A percentile compares a stretch with the other conserved stretches of the same genome.
Evolutionary conservation across 53 echinoderm and acorn worm species (phyloP).

Genomic region (Arbacia lixula): DNA sequence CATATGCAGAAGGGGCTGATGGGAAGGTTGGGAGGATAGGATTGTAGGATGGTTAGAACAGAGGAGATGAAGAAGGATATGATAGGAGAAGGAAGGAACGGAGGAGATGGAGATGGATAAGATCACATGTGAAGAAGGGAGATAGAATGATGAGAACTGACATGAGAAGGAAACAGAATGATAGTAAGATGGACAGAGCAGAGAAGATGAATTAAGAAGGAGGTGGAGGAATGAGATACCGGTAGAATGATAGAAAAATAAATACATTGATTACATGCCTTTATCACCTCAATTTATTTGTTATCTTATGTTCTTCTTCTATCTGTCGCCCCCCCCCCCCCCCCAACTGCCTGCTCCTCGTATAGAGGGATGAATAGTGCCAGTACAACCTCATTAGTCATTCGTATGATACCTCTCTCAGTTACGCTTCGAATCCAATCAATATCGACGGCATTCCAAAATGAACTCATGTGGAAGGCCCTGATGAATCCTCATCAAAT

Average conservation of each 20-base stretch:
- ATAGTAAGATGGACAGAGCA: neutral
- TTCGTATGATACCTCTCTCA: slow-evolving; percentile 3
- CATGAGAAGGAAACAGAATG: slow-evolving; percentile 1
- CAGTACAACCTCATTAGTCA: slow-evolving; percentile 22
- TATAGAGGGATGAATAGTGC: too few species aligned
- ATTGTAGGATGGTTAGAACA: neutral
- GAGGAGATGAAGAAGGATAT: neutral
- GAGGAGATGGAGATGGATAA: neutral
- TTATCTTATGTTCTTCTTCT: too few species aligned
- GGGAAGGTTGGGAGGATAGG: neutral
- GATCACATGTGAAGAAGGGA: neutral
- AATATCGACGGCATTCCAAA: neutral
- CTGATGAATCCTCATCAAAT: slow-evolving; percentile 3
- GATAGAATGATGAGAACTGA: neutral
- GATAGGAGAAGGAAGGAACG: neutral
- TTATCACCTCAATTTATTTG: too few species aligned
- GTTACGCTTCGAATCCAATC: neutral
- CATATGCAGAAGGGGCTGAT: neutral
- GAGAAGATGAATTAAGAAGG: neutral
- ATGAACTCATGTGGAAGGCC: neutral
- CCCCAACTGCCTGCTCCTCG: neutral
- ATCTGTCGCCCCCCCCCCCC: too few species aligned
- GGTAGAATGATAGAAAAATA: neutral
- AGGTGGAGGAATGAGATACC: neutral
- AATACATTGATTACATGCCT: too few species aligned